Percentiles rank a stretch among this genome's conserved stretches.
Conservation (phyloP, 2,113 vertebrate species). For the Campylomormyrus tamandua region DNA sequence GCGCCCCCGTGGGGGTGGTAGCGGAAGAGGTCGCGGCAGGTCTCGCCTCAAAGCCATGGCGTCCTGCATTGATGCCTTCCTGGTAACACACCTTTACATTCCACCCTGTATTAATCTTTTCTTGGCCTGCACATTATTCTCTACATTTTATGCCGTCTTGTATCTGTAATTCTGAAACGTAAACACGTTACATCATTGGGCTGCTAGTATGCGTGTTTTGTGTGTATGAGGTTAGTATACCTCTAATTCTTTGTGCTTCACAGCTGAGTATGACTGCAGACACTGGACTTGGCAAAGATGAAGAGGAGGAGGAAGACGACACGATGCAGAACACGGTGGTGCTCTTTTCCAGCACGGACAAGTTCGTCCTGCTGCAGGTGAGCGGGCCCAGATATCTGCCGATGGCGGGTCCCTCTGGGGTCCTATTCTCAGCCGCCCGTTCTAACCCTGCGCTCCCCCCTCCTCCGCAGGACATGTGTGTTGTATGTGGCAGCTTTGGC, state of each 20-base stretch:
- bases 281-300: slow-evolving; percentile 81
- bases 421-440: background rate
- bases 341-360: slow-evolving; percentile 97
- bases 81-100: slow-evolving; percentile 62
- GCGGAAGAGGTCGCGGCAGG: slow-evolving; percentile 79
- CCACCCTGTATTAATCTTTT: background rate
- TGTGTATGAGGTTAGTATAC: too few relatives aligned
- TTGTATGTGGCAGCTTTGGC: slow-evolving; percentile 96
- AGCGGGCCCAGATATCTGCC: background rate
- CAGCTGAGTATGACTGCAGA: slow-evolving; percentile 76
- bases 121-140: background rate
- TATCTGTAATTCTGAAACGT: background rate
- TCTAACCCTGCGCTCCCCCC: background rate
- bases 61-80: slow-evolving; percentile 87
- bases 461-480: slow-evolving; percentile 85
- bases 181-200: background rate
- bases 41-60: slow-evolving; percentile 93
- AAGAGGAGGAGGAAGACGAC: slow-evolving; percentile 82
- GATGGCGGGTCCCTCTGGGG: background rate
- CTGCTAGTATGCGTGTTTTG: background rate
- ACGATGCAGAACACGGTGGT: slow-evolving; percentile 99
- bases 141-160: background rate
- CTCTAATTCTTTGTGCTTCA: slow-evolving; percentile 15
- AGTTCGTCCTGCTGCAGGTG: slow-evolving; percentile 97
- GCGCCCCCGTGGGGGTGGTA: slow-evolving; percentile 77